Evolutionary conservation across 2,113 vertebrate genomes (phyloP).

Genomic region (Shinisaurus crocodilurus): DNA sequence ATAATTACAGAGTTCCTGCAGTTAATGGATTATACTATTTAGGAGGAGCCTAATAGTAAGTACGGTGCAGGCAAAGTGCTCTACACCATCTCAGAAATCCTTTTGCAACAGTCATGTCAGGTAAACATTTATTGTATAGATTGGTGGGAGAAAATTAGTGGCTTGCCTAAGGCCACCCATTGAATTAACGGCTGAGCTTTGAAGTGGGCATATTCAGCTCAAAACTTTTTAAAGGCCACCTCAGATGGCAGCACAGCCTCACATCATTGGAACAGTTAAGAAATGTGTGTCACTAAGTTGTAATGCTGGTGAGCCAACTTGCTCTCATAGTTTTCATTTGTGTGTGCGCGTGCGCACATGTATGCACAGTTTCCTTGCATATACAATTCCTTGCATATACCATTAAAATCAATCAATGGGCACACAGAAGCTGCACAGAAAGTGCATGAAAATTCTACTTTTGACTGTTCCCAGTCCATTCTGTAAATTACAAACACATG

Average conservation of each 20-base stretch:
- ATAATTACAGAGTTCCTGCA: neutral
- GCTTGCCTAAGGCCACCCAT: neutral
- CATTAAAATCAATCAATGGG: neutral
- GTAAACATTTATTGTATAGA: neutral
- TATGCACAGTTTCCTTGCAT: too few species aligned
- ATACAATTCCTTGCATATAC: neutral
- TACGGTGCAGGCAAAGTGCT: neutral
- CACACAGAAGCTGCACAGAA: neutral
- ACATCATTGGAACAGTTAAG: neutral
- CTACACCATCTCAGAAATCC: neutral
- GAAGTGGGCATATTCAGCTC: neutral
- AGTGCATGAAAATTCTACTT: neutral
- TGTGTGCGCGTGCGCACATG: neutral
- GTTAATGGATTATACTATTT: neutral
- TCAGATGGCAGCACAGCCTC: neutral
- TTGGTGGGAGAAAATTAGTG: neutral
- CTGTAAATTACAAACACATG: neutral
- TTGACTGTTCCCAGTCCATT: neutral
- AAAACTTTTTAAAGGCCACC: neutral
- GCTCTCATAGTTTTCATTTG: neutral
- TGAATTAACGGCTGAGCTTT: neutral
- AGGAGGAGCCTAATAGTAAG: too few species aligned
- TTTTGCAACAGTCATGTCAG: neutral
- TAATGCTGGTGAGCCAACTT: neutral
- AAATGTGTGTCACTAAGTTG: neutral